Conservation (phyloP, 2,888 invertebrate species). For the Spicauda simplicius region DNA sequence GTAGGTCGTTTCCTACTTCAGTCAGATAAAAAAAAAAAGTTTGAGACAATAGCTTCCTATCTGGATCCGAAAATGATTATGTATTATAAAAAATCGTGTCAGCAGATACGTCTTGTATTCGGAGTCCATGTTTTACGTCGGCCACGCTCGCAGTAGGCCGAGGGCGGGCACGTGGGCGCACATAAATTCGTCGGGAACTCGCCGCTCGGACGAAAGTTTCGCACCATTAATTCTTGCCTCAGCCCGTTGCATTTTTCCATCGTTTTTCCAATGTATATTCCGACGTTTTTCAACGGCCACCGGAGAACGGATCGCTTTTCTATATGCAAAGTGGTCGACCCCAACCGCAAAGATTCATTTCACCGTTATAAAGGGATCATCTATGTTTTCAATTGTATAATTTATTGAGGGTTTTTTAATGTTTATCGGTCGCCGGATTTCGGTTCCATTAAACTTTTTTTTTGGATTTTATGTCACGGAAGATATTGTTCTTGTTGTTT, state of each 20-base stretch:
- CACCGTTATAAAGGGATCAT: conserved; percentile 74
- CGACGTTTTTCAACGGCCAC: conserved; percentile 16
- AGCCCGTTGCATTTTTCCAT: conserved; percentile 72
- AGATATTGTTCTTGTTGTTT: conserved; percentile 71
- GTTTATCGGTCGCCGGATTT: conserved; percentile 75
- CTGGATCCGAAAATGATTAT: too few relatives aligned
- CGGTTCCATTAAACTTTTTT: conserved; percentile 74
- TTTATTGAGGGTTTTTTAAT: conserved; percentile 74
- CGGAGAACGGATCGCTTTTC: conserved; percentile 60
- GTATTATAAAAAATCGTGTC: too few relatives aligned
- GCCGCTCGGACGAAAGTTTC: conserved; percentile 63
- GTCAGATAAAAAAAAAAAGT: too few relatives aligned
- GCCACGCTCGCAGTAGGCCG: conserved; percentile 10
- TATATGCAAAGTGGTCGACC: conserved; percentile 66
- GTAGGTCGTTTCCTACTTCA: too few relatives aligned
- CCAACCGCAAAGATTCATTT: conserved; percentile 48
- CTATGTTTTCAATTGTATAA: conserved; percentile 68
- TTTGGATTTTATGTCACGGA: conserved; percentile 80
- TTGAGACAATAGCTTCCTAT: too few relatives aligned
- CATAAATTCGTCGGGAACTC: conserved; percentile 66
- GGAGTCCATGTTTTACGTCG: background rate
- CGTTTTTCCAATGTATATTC: conserved; percentile 47
- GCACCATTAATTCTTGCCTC: conserved; percentile 79
- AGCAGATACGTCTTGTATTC: too few relatives aligned
- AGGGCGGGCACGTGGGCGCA: conserved; percentile 57